These are phyloP conservation scores for Crenichthys baileyi DNA, from an alignment of 2,797 vertebrate genomes.

Conservation along the genomic window DNA sequence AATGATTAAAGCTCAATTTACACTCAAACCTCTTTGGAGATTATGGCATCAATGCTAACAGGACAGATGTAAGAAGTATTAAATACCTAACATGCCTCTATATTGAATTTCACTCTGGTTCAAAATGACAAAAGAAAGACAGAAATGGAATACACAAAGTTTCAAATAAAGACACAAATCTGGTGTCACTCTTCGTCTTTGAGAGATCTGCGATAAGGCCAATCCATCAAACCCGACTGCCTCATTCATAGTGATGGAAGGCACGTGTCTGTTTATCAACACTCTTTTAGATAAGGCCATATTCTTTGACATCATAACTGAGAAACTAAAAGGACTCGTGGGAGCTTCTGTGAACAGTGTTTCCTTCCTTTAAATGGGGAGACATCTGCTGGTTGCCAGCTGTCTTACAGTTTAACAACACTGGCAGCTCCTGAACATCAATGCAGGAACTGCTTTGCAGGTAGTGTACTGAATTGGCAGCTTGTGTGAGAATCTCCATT, in stretches of 20 bases:
- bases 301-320: constrained; percentile 20
- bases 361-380: constrained; percentile 57
- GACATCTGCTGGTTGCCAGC: constrained; percentile 74
- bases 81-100: not conserved
- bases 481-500: not conserved
- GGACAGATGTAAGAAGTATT: not conserved
- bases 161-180: constrained; percentile 58
- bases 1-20: not conserved
- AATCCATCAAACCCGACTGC: constrained; percentile 68
- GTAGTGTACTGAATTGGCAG: not conserved
- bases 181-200: constrained; percentile 32
- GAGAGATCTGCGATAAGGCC: constrained; percentile 59
- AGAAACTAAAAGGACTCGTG: constrained; percentile 29
- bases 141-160: constrained; percentile 13
- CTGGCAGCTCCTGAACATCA: not conserved
- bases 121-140: constrained; percentile 12
- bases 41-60: no score
- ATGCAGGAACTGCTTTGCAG: not conserved
- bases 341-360: constrained; percentile 3
- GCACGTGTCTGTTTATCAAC: constrained; percentile 59
- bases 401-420: constrained; percentile 41
- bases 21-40: not conserved
- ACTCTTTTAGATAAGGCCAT: constrained; percentile 53
- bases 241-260: constrained; percentile 57
- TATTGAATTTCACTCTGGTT: not conserved